Conservation (phyloP, 2,888 invertebrate genomes). For the Nipponacmea schrenckii region DNA sequence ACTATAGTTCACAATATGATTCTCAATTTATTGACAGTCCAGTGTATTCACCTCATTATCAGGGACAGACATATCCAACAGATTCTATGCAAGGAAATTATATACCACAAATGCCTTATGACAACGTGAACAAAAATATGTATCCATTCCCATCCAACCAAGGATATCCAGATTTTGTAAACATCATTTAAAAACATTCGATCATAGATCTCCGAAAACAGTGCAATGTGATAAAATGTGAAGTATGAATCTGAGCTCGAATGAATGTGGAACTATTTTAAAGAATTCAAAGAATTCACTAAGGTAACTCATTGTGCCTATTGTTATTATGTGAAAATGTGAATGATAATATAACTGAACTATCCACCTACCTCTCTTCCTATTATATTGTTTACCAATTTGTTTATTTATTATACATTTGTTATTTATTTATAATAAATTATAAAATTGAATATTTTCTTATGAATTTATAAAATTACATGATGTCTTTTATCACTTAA, state of each 20-base stretch:
- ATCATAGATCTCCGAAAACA: neutral
- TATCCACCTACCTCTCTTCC: neutral
- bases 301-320: neutral
- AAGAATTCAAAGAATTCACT: neutral
- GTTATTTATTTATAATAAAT: conserved; percentile 7
- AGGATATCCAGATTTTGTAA: neutral
- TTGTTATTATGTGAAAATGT: neutral
- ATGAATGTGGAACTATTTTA: neutral
- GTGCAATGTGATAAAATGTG: neutral
- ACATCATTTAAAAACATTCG: neutral
- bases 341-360: neutral
- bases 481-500: too few species aligned
- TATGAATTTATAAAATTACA: neutral
- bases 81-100: conserved; percentile 4
- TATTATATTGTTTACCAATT: neutral
- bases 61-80: neutral
- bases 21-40: conserved; percentile 7
- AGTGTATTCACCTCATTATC: conserved; percentile 5
- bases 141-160: neutral
- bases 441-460: neutral
- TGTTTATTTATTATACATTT: conserved; percentile 5
- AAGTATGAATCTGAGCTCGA: neutral
- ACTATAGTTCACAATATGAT: conserved; percentile 12
- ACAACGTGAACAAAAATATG: conserved; percentile 1
- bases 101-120: neutral